Evolutionary conservation across 2,888 invertebrate genomes (phyloP).

Genomic region (Apodemia hepburni): DNA sequence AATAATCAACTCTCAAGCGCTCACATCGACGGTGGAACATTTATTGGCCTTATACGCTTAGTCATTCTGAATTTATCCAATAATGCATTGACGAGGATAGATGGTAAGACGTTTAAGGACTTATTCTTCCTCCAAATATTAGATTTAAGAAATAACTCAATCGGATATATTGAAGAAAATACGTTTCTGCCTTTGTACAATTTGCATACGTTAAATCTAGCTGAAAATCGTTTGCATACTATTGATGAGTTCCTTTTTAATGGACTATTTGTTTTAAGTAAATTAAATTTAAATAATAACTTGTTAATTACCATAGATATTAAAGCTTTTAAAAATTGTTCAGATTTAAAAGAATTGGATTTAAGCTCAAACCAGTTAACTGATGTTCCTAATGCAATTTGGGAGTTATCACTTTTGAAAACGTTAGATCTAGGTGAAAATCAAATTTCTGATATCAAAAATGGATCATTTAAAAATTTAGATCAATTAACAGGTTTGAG

Average conservation of each 20-base stretch:
- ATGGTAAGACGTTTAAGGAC: slow-evolving; percentile 92
- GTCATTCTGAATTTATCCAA: slow-evolving; percentile 93
- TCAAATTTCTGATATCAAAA: slow-evolving; percentile 89
- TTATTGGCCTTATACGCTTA: slow-evolving; percentile 91
- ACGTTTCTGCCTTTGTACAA: slow-evolving; percentile 94
- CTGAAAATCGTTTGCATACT: slow-evolving; percentile 91
- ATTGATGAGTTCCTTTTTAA: slow-evolving; percentile 91
- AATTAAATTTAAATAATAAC: slow-evolving; percentile 92
- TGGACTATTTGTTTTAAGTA: slow-evolving; percentile 90
- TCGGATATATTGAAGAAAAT: slow-evolving; percentile 92
- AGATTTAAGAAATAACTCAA: slow-evolving; percentile 92
- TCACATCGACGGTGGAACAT: slow-evolving; percentile 91
- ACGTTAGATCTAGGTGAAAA: slow-evolving; percentile 96
- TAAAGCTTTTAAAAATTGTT: slow-evolving; percentile 92
- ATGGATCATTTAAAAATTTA: slow-evolving; percentile 91
- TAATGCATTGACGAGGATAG: slow-evolving; percentile 91
- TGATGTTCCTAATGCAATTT: slow-evolving; percentile 90
- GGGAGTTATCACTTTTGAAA: slow-evolving; percentile 90
- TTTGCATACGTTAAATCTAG: slow-evolving; percentile 92
- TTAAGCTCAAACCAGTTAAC: slow-evolving; percentile 91
- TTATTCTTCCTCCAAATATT: slow-evolving; percentile 92
- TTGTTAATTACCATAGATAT: slow-evolving; percentile 87
- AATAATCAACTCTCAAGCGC: slow-evolving; percentile 92
- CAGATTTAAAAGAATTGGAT: slow-evolving; percentile 92
- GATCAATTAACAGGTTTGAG: slow-evolving; percentile 92